A percentile compares a stretch with the other conserved stretches of the same genome.
These are phyloP conservation scores for Auanema sp. DNA, from an alignment of 2,888 invertebrate species.

Conservation along the genomic window DNA sequence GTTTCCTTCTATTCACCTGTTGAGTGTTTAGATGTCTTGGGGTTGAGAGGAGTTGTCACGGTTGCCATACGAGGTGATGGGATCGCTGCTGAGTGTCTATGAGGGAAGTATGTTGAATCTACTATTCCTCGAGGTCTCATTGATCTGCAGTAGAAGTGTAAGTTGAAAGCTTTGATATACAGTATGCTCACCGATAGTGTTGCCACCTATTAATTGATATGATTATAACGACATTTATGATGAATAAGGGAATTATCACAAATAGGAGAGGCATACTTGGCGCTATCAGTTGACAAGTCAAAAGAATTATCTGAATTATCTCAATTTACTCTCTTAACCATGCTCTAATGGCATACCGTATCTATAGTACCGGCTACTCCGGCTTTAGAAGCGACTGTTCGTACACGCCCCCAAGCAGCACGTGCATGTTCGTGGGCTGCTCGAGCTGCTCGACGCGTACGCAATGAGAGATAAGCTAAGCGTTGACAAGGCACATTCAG, in stretches of 20 bases:
- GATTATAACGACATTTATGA: slow-evolving; percentile 52
- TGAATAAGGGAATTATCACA: slow-evolving; percentile 51
- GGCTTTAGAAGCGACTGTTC: slow-evolving; percentile 28
- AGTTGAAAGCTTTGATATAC: not conserved
- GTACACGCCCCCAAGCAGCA: slow-evolving; percentile 18
- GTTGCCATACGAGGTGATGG: slow-evolving; percentile 37
- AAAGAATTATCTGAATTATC: slow-evolving; percentile 27
- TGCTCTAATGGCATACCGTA: slow-evolving; percentile 8
- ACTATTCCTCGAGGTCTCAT: slow-evolving; percentile 25
- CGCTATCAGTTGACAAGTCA: slow-evolving; percentile 36
- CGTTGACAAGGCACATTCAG: slow-evolving; percentile 49
- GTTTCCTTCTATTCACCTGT: not conserved
- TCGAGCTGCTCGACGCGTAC: slow-evolving; percentile 32
- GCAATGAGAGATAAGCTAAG: slow-evolving; percentile 56
- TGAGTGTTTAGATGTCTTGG: slow-evolving; percentile 4
- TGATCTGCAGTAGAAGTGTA: not conserved
- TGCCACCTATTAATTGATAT: slow-evolving; percentile 29
- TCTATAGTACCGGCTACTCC: slow-evolving; percentile 19
- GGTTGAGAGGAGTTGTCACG: slow-evolving; percentile 25
- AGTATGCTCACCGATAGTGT: slow-evolving; percentile 21
- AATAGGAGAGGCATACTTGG: slow-evolving; percentile 50
- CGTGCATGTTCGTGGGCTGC: slow-evolving; percentile 22
- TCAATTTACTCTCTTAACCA: not conserved
- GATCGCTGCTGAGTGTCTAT: slow-evolving; percentile 34
- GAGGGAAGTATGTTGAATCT: slow-evolving; percentile 25